phyloP scores from a whole-genome alignment of 2,797 vertebrate genomes.

The Enteromius radiatus region DNA sequence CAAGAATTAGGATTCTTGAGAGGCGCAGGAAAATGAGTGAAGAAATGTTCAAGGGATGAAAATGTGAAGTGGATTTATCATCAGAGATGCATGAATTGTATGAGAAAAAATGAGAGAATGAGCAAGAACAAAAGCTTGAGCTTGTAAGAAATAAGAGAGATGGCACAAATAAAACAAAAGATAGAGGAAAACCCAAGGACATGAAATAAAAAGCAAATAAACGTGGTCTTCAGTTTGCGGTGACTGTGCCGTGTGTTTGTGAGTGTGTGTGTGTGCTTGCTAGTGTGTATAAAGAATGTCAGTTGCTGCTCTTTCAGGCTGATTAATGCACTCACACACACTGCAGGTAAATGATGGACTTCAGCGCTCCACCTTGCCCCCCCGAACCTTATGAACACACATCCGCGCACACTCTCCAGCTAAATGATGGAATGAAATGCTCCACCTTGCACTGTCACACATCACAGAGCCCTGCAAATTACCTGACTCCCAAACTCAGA shows the following conservation, averaged over 20 bases:
- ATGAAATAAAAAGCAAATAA: constrained; percentile 39
- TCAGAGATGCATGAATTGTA: constrained; percentile 34
- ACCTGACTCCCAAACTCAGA: constrained; percentile 48
- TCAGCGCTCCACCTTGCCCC: not conserved
- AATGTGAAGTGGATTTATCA: constrained; percentile 54
- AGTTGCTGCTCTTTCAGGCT: constrained; percentile 48
- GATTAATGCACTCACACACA: constrained; percentile 59
- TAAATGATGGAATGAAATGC: constrained; percentile 50
- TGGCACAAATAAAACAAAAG: constrained; percentile 45
- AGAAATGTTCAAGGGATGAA: constrained; percentile 48
- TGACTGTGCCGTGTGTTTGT: constrained; percentile 9
- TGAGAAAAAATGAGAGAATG: constrained; percentile 12
- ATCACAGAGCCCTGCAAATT: constrained; percentile 53
- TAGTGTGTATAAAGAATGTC: constrained; percentile 54
- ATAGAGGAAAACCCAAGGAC: constrained; percentile 25
- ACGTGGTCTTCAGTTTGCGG: not conserved
- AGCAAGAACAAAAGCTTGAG: not conserved
- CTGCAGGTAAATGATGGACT: constrained; percentile 59
- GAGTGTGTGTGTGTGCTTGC: constrained; percentile 11
- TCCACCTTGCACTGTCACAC: constrained; percentile 54
- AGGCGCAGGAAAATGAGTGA: constrained; percentile 30
- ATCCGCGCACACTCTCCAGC: constrained; percentile 9
- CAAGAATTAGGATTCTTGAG: constrained; percentile 40
- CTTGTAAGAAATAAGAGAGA: constrained; percentile 32
- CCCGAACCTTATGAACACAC: constrained; percentile 22